phyloP scores from a whole-genome alignment of 2,888 invertebrate genomes.

The Helleia helle region DNA sequence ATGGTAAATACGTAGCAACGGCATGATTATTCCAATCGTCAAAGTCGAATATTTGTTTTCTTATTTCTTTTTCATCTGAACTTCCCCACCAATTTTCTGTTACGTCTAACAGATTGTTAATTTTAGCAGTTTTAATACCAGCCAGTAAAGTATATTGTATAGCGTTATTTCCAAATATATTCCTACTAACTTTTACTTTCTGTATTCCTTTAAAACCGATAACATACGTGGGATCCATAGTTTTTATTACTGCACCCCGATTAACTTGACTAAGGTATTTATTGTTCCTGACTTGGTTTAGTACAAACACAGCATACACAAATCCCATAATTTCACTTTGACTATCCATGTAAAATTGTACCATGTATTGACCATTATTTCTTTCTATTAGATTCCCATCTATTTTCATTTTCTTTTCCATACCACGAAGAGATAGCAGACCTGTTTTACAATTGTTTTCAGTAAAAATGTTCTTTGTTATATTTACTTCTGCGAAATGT shows the following conservation, averaged over 20 bases:
- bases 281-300: constrained; percentile 85
- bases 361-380: constrained; percentile 87
- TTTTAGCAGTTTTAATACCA: constrained; percentile 90
- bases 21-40: constrained; percentile 99
- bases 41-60: constrained; percentile 93
- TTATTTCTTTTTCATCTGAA: constrained; percentile 80
- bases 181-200: constrained; percentile 91
- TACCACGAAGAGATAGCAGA: constrained; percentile 87
- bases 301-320: constrained; percentile 84
- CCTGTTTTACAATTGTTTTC: constrained; percentile 89
- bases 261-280: constrained; percentile 51
- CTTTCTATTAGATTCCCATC: constrained; percentile 84
- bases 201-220: constrained; percentile 96
- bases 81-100: constrained; percentile 98
- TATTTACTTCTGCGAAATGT: constrained; percentile 92
- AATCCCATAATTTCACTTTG: constrained; percentile 94
- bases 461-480: constrained; percentile 87
- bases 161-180: constrained; percentile 88
- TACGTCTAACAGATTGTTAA: constrained; percentile 90
- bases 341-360: constrained; percentile 91
- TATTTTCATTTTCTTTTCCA: constrained; percentile 96
- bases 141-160: constrained; percentile 94
- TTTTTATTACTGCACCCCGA: constrained; percentile 46
- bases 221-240: constrained; percentile 82
- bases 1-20: constrained; percentile 92